A percentile compares a stretch with the other conserved stretches of the same genome.
These are phyloP conservation scores for Slavum lentiscoides DNA, from an alignment of 2,888 invertebrate genomes.

Conservation along the genomic window DNA sequence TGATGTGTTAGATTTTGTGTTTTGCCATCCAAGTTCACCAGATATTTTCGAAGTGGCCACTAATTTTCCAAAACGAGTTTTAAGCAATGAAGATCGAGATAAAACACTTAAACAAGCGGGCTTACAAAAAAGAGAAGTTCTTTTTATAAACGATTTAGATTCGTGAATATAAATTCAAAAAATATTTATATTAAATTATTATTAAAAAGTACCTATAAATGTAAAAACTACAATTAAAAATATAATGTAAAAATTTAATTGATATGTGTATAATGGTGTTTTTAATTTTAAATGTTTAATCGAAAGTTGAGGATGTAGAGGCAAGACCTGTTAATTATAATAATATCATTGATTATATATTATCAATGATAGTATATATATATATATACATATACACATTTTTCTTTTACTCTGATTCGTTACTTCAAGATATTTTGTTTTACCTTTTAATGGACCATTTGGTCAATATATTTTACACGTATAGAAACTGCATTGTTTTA, in stretches of 20 bases:
- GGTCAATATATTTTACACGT: conserved; percentile 43
- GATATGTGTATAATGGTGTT: conserved; percentile 41
- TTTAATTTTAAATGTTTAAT: conserved; percentile 35
- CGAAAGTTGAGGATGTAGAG: conserved; percentile 19
- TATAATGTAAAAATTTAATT: conserved; percentile 36
- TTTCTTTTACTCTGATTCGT: conserved; percentile 27
- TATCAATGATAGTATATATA: too few species aligned
- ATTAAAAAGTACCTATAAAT: conserved; percentile 27
- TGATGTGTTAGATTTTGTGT: conserved; percentile 90
- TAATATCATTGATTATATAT: too few species aligned
- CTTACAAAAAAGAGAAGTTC: conserved; percentile 84
- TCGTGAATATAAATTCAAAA: conserved; percentile 61
- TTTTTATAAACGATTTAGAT: conserved; percentile 92
- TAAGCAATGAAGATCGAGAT: conserved; percentile 66
- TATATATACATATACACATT: conserved; percentile 22
- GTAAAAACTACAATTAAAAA: conserved; percentile 16
- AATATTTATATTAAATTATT: conserved; percentile 30
- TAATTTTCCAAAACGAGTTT: conserved; percentile 87
- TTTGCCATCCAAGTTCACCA: conserved; percentile 91
- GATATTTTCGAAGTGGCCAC: conserved; percentile 93
- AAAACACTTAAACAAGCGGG: conserved; percentile 76
- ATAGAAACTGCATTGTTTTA: conserved; percentile 35
- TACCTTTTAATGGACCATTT: conserved; percentile 10
- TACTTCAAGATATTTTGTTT: conserved; percentile 23
- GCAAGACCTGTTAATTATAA: conserved; percentile 31